Percentiles rank a stretch among this genome's conserved stretches.
Conservation (phyloP, 2,888 invertebrate species). For the Hesperia comma region DNA sequence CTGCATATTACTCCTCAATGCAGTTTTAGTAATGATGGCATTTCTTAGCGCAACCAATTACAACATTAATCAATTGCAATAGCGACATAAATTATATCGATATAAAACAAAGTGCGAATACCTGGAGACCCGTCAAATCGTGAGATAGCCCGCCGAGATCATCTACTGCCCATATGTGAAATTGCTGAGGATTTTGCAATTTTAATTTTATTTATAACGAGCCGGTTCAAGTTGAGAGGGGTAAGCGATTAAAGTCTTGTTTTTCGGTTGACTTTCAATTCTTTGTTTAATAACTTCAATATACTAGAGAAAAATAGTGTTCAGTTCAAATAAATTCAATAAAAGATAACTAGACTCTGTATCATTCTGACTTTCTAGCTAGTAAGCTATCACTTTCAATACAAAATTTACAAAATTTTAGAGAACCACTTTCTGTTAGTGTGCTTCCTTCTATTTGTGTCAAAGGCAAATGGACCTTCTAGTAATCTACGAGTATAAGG, state of each 20-base stretch:
- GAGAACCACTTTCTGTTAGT: no score
- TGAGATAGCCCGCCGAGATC: conserved; percentile 74
- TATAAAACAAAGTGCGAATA: conserved; percentile 69
- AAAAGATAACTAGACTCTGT: no score
- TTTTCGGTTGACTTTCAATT: no score
- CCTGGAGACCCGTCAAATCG: conserved; percentile 71
- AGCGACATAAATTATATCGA: conserved; percentile 79
- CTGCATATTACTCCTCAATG: conserved; percentile 17
- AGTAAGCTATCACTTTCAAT: no score
- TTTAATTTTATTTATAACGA: conserved; percentile 83
- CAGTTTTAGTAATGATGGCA: conserved; percentile 41
- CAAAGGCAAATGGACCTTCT: no score
- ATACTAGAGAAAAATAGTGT: no score
- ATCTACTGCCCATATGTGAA: conserved; percentile 81
- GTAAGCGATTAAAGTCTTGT: not conserved
- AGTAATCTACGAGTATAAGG: no score
- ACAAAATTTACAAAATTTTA: no score
- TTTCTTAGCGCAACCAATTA: conserved; percentile 63
- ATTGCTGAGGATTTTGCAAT: conserved; percentile 82
- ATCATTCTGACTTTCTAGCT: no score
- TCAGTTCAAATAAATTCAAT: no score
- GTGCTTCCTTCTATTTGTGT: no score
- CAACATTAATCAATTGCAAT: conserved; percentile 76
- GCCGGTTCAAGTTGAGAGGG: conserved; percentile 49
- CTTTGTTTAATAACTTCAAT: no score